These are phyloP conservation scores for Tiaroga cobitis DNA, from an alignment of 2,797 vertebrate genomes.

Conservation along the genomic window DNA sequence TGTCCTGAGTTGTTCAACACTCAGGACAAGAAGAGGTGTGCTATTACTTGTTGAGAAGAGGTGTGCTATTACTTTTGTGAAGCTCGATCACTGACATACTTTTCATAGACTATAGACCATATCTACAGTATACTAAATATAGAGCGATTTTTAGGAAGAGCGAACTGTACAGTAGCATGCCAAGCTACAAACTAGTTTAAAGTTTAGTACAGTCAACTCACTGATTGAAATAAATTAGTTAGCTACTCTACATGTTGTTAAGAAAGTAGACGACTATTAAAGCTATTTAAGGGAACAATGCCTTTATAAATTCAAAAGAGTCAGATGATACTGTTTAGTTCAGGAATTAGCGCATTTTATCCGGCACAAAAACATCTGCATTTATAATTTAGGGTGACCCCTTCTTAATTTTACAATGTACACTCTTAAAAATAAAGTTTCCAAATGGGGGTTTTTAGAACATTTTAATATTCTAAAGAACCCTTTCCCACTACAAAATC, in stretches of 20 bases:
- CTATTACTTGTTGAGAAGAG: slow-evolving; percentile 12
- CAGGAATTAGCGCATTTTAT: background rate
- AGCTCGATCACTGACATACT: background rate
- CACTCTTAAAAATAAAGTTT: no score
- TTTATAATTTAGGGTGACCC: no score
- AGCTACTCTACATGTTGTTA: background rate
- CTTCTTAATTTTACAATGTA: no score
- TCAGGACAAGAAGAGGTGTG: background rate
- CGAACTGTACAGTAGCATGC: background rate
- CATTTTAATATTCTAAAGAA: background rate
- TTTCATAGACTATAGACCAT: background rate
- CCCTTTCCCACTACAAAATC: background rate
- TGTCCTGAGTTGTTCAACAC: background rate
- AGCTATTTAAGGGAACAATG: background rate
- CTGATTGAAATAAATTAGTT: background rate
- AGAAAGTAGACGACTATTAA: background rate
- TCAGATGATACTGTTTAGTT: background rate
- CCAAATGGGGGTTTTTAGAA: background rate
- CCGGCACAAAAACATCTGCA: no score
- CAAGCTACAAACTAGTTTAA: background rate
- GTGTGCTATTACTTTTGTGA: slow-evolving; percentile 16
- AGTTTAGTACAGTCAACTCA: background rate
- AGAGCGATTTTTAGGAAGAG: background rate
- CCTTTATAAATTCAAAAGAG: no score
- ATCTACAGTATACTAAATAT: background rate